Percentiles rank a stretch among this genome's conserved stretches.
These are phyloP conservation scores for Charina bottae DNA, from an alignment of 2,113 vertebrate genomes.

Conservation along the genomic window DNA sequence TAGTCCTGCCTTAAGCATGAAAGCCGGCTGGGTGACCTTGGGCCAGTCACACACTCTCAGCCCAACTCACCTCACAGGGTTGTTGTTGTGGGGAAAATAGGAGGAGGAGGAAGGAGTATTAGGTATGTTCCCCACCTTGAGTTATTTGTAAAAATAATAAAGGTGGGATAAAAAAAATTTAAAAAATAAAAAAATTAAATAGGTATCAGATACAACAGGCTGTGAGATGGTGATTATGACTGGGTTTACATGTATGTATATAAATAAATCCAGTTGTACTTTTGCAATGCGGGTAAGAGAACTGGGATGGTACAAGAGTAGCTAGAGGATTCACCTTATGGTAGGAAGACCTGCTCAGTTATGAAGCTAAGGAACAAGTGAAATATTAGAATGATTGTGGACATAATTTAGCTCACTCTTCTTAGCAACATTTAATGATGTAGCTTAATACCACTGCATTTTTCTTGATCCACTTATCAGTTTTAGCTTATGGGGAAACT, in stretches of 20 bases:
- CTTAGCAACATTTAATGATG: not conserved
- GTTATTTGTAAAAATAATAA: too few relatives aligned
- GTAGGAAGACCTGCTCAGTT: not conserved
- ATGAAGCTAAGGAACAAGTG: not conserved
- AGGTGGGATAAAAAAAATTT: too few relatives aligned
- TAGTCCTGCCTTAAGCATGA: too few relatives aligned
- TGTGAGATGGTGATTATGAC: not conserved
- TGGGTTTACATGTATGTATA: not conserved
- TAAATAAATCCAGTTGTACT: not conserved
- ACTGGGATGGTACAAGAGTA: not conserved
- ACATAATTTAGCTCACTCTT: not conserved
- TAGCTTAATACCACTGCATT: not conserved
- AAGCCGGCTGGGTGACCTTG: too few relatives aligned
- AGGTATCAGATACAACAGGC: not conserved
- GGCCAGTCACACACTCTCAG: too few relatives aligned
- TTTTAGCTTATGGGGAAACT: not conserved
- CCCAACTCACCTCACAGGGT: too few relatives aligned
- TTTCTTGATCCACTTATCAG: too few relatives aligned
- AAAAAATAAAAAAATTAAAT: too few relatives aligned
- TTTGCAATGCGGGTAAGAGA: not conserved
- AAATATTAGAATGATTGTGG: not conserved
- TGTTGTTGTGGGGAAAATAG: too few relatives aligned
- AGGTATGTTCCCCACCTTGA: too few relatives aligned
- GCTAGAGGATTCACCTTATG: not conserved
- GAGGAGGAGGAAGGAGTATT: too few relatives aligned